These are phyloP conservation scores for Serripes groenlandicus DNA, from an alignment of 2,888 invertebrate species.

Conservation along the genomic window DNA sequence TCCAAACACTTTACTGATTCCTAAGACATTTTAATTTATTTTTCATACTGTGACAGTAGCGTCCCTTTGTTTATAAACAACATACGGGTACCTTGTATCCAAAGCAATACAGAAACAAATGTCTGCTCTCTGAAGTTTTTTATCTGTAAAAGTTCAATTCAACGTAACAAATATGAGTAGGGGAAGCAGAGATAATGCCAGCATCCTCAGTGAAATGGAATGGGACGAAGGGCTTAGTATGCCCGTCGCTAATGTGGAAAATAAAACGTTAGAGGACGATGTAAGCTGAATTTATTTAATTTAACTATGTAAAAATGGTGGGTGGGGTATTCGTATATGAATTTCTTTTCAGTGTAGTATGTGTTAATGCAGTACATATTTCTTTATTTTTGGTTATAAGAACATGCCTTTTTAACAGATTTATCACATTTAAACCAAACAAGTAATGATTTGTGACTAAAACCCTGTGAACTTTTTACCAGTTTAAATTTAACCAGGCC, in stretches of 20 bases:
- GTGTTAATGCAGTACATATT: background rate
- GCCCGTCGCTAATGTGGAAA: conserved; percentile 86
- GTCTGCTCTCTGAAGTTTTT: conserved; percentile 38
- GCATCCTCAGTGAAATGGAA: conserved; percentile 84
- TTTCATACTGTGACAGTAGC: background rate
- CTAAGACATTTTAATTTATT: no score
- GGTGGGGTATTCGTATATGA: conserved; percentile 46
- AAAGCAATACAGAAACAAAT: conserved; percentile 76
- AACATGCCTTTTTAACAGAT: no score
- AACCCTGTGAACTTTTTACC: no score
- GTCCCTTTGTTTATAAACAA: conserved; percentile 8
- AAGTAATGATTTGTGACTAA: no score
- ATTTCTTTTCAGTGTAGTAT: background rate
- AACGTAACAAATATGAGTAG: conserved; percentile 72
- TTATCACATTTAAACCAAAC: no score
- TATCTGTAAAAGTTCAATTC: background rate
- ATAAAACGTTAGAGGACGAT: conserved; percentile 85
- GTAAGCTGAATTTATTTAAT: conserved; percentile 59
- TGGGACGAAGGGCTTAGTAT: conserved; percentile 86
- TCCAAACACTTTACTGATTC: no score
- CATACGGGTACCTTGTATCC: conserved; percentile 80
- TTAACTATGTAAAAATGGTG: conserved; percentile 10
- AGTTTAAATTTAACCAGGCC: no score
- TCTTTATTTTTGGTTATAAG: background rate
- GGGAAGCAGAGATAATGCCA: conserved; percentile 75